These are phyloP conservation scores for Idaea straminata DNA, from an alignment of 2,888 invertebrate species.

Conservation along the genomic window DNA sequence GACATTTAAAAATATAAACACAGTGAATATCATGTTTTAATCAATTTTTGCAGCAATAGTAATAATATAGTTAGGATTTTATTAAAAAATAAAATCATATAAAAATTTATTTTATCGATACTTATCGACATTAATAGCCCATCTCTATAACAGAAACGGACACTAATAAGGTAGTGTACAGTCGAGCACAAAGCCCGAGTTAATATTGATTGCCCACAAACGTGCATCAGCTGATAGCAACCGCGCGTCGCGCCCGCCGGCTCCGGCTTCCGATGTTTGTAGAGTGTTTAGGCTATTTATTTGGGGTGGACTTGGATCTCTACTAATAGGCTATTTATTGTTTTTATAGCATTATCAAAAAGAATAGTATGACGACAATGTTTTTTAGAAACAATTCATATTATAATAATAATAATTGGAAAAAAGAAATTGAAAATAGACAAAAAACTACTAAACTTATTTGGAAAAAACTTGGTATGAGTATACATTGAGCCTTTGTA, in stretches of 20 bases:
- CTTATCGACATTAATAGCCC: slow-evolving; percentile 16
- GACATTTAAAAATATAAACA: no score
- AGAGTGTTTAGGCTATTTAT: not conserved
- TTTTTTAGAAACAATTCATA: no score
- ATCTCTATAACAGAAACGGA: slow-evolving; percentile 41
- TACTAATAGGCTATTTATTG: not conserved
- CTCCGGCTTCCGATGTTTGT: slow-evolving; percentile 1
- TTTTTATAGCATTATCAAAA: not conserved
- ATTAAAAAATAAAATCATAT: no score
- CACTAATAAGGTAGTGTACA: slow-evolving; percentile 69
- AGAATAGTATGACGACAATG: no score
- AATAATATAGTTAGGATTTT: no score
- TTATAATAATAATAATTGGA: no score
- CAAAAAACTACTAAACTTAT: no score
- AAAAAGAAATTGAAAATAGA: no score
- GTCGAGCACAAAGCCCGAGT: slow-evolving; percentile 55
- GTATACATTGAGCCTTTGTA: no score
- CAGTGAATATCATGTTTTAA: no score
- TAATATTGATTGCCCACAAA: slow-evolving; percentile 29
- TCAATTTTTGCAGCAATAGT: no score
- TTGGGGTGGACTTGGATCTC: not conserved
- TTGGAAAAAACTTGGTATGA: no score
- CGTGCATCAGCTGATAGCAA: not conserved
- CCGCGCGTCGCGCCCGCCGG: not conserved
- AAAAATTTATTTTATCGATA: slow-evolving; percentile 23